These are phyloP conservation scores for Apogon talboti DNA, from an alignment of 2,797 vertebrate genomes.

Conservation along the genomic window DNA sequence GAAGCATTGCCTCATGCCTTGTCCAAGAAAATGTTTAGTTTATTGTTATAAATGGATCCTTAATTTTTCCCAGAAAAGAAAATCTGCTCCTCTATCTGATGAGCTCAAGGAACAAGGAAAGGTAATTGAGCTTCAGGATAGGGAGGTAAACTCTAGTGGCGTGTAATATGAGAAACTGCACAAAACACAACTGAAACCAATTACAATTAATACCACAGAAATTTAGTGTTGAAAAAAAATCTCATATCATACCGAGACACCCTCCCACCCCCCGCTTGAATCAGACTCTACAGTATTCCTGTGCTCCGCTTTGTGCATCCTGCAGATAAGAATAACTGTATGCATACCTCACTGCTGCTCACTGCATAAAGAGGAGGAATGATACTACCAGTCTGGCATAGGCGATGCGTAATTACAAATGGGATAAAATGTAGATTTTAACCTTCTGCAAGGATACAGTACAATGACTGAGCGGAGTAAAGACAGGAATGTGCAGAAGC, in stretches of 20 bases:
- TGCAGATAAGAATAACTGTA: constrained; percentile 63
- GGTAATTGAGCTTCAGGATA: constrained; percentile 37
- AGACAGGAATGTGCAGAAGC: constrained; percentile 54
- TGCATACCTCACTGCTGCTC: constrained; percentile 35
- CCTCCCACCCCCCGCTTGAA: background rate
- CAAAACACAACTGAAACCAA: constrained; percentile 52
- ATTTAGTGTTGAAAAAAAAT: constrained; percentile 27
- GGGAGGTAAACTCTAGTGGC: constrained; percentile 29
- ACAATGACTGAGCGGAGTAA: constrained; percentile 32
- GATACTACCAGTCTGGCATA: constrained; percentile 10
- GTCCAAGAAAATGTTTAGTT: constrained; percentile 62
- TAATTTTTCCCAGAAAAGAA: constrained; percentile 60
- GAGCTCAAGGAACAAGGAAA: constrained; percentile 45
- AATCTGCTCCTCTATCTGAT: constrained; percentile 46
- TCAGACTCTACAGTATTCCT: constrained; percentile 13
- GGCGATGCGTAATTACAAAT: constrained; percentile 17
- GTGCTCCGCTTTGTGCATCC: constrained; percentile 54
- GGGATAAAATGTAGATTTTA: constrained; percentile 24
- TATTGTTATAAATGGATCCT: constrained; percentile 63
- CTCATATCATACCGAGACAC: constrained; percentile 28
- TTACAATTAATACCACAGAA: constrained; percentile 43
- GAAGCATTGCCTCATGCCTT: constrained; percentile 48
- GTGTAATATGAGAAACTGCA: constrained; percentile 42
- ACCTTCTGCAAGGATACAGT: constrained; percentile 6
- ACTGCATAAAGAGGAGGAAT: constrained; percentile 6